Percentiles rank a stretch among this genome's conserved stretches.
Evolutionary conservation across 2,797 vertebrate species (phyloP).

Genomic region (Centropyge bicolor): DNA sequence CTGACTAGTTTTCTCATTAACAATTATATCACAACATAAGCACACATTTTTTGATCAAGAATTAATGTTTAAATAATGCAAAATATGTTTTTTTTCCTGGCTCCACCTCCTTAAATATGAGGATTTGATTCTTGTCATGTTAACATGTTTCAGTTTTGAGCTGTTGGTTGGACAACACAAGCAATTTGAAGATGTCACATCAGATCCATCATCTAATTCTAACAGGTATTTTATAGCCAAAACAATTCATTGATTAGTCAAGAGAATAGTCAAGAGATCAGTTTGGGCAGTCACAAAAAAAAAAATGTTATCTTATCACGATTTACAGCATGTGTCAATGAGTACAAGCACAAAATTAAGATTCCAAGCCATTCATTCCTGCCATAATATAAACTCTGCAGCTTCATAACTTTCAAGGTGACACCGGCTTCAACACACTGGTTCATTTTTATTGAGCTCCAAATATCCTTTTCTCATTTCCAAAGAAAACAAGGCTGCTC

Average conservation of each 20-base stretch:
- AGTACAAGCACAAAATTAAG: neutral
- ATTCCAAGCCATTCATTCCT: neutral
- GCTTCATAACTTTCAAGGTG: slow-evolving; percentile 26
- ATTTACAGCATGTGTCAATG: neutral
- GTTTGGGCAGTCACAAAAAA: neutral
- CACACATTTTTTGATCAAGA: neutral
- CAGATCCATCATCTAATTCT: too few species aligned
- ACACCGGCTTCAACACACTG: slow-evolving; percentile 23
- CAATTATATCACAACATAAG: neutral
- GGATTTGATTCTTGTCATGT: neutral
- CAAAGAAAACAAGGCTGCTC: neutral
- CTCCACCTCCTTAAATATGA: too few species aligned
- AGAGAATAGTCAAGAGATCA: neutral
- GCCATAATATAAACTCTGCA: neutral
- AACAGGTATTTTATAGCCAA: neutral
- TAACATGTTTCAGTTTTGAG: neutral
- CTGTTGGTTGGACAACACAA: neutral
- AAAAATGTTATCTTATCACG: neutral
- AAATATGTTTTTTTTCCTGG: neutral
- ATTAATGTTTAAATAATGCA: neutral
- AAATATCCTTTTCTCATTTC: neutral
- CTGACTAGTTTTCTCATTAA: neutral
- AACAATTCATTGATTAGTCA: neutral
- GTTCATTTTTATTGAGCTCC: slow-evolving; percentile 5
- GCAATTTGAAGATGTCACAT: neutral